Conservation (phyloP, 2,888 invertebrate genomes). For the Gnatocerus cornutus region DNA sequence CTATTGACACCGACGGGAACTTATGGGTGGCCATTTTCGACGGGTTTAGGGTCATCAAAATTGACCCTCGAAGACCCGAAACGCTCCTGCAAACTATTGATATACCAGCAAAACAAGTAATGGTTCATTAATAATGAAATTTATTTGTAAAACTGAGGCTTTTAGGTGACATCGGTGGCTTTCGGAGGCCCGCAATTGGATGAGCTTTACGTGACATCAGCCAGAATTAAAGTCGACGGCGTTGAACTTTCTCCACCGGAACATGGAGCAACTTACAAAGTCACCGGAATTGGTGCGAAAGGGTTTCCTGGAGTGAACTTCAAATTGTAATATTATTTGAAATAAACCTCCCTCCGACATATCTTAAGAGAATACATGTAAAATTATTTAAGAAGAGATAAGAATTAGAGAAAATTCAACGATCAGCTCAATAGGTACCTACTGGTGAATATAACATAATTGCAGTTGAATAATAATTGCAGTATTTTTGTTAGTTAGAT, state of each 20-base stretch:
- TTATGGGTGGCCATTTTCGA: slow-evolving; percentile 86
- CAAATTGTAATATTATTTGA: slow-evolving; percentile 59
- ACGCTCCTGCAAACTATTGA: slow-evolving; percentile 75
- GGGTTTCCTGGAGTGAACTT: slow-evolving; percentile 66
- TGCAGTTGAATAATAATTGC: no score
- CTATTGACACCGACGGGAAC: slow-evolving; percentile 84
- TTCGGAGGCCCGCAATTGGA: slow-evolving; percentile 61
- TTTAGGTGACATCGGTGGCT: slow-evolving; percentile 61
- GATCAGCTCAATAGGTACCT: no score
- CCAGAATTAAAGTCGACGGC: slow-evolving; percentile 58
- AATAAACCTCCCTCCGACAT: no score
- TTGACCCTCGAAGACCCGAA: slow-evolving; percentile 73
- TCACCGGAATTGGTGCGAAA: slow-evolving; percentile 65
- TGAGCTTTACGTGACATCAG: slow-evolving; percentile 60
- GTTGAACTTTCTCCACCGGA: slow-evolving; percentile 47
- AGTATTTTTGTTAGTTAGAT: no score
- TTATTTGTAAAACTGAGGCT: background rate
- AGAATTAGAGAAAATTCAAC: no score
- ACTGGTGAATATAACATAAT: no score
- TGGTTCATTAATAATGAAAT: background rate
- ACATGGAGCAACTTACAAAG: slow-evolving; percentile 69
- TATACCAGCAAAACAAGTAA: slow-evolving; percentile 78
- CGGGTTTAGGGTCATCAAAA: slow-evolving; percentile 76
- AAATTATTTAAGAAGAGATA: no score
- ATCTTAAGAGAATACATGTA: no score